phyloP scores from a whole-genome alignment of 2,888 invertebrate genomes.

The Yponomeuta malinellus region DNA sequence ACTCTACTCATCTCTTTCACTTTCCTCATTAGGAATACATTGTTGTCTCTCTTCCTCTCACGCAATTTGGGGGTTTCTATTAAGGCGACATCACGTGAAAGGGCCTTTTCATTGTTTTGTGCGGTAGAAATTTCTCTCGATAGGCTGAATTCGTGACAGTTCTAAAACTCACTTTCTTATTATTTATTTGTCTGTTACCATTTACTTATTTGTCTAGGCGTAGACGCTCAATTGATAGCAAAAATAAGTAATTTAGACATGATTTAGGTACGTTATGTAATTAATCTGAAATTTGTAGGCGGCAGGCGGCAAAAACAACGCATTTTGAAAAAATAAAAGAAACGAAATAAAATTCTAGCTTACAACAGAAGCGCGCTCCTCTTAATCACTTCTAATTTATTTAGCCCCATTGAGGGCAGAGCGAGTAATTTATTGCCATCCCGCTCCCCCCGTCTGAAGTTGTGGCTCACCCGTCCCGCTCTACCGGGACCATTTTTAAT shows the following conservation, averaged over 20 bases:
- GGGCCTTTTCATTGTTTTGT: background rate
- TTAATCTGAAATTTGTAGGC: background rate
- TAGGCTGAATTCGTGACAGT: background rate
- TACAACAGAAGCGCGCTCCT: slow-evolving; percentile 54
- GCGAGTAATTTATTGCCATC: slow-evolving; percentile 65
- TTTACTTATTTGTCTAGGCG: too few species aligned
- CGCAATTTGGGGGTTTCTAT: slow-evolving; percentile 58
- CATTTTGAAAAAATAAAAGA: background rate
- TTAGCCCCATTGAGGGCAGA: slow-evolving; percentile 66
- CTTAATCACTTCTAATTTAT: slow-evolving; percentile 76
- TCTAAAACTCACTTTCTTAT: too few species aligned
- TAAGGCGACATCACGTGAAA: slow-evolving; percentile 48
- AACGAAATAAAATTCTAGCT: slow-evolving; percentile 16
- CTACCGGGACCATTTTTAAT: slow-evolving; percentile 74
- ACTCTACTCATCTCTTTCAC: slow-evolving; percentile 57
- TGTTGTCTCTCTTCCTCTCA: slow-evolving; percentile 40
- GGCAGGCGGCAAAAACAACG: background rate
- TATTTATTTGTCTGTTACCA: too few species aligned
- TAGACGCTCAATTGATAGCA: too few species aligned
- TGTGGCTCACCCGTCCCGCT: slow-evolving; percentile 50
- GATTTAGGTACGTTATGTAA: background rate
- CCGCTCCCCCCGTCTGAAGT: slow-evolving; percentile 49
- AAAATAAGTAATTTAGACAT: too few species aligned
- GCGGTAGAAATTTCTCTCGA: background rate
- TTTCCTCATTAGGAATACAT: slow-evolving; percentile 41